Conservation (phyloP, 1,140 invertebrate species). For the Dendroctonus ponderosae region DNA sequence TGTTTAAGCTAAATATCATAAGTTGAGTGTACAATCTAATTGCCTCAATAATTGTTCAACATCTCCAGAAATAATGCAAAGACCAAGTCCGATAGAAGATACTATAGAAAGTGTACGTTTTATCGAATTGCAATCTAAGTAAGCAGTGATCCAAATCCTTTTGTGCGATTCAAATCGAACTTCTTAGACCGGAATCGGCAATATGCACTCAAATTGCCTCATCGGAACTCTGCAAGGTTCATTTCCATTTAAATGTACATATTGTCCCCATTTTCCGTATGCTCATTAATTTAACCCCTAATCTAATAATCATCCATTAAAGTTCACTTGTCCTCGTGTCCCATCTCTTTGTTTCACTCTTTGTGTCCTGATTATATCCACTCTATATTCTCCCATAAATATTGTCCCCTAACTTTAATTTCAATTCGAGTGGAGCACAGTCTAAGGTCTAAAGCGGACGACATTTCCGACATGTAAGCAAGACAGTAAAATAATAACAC, state of each 20-base stretch:
- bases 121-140: too few relatives aligned
- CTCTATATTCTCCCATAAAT: constrained; percentile 25
- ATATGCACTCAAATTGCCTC: too few relatives aligned
- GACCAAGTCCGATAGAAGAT: too few relatives aligned
- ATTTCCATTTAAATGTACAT: constrained; percentile 6
- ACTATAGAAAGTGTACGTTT: too few relatives aligned
- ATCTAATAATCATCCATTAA: constrained; percentile 27
- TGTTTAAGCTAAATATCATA: neutral
- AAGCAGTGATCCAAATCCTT: too few relatives aligned
- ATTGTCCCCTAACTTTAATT: constrained; percentile 15
- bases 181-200: too few relatives aligned
- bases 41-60: neutral
- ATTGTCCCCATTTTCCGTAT: constrained; percentile 14
- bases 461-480: too few relatives aligned
- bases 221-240: neutral
- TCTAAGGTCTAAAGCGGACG: too few relatives aligned
- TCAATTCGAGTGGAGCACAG: neutral
- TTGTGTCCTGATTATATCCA: constrained; percentile 21
- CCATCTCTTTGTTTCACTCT: constrained; percentile 24
- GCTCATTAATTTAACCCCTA: constrained; percentile 22
- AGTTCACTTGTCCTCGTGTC: constrained; percentile 16
- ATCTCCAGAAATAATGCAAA: too few relatives aligned
- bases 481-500: too few relatives aligned
- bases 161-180: too few relatives aligned
- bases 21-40: neutral